Conservation (phyloP, 1,140 invertebrate genomes). For the Musca vetustissima region DNA sequence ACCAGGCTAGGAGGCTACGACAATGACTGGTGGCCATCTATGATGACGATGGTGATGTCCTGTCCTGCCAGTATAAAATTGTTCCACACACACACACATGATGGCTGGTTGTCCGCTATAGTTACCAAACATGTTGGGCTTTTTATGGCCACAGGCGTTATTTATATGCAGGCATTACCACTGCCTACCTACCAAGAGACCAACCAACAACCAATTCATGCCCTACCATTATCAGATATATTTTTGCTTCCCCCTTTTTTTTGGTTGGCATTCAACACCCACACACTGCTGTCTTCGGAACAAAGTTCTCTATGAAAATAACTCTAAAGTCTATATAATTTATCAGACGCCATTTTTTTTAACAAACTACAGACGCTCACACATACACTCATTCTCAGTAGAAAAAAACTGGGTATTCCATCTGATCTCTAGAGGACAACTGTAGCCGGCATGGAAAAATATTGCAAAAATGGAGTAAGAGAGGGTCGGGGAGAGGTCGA, state of each 20-base stretch:
- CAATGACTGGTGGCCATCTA: too few species aligned
- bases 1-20: too few species aligned
- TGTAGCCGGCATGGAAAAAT: too few species aligned
- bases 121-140: slow-evolving; percentile 42
- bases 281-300: neutral
- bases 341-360: slow-evolving; percentile 14
- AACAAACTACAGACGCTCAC: too few species aligned
- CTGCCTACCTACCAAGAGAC: neutral
- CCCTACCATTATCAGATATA: neutral
- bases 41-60: too few species aligned
- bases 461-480: too few species aligned
- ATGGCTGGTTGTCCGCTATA: slow-evolving; percentile 36
- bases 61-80: neutral
- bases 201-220: neutral
- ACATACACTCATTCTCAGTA: too few species aligned
- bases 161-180: slow-evolving; percentile 51
- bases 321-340: slow-evolving; percentile 2
- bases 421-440: too few species aligned
- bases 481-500: too few species aligned
- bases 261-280: neutral
- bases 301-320: neutral
- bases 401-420: too few species aligned
- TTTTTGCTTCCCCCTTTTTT: neutral
- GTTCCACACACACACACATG: slow-evolving; percentile 19
- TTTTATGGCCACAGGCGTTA: slow-evolving; percentile 56